phyloP scores from a whole-genome alignment of 2,113 vertebrate genomes.

The Mobula birostris region DNA sequence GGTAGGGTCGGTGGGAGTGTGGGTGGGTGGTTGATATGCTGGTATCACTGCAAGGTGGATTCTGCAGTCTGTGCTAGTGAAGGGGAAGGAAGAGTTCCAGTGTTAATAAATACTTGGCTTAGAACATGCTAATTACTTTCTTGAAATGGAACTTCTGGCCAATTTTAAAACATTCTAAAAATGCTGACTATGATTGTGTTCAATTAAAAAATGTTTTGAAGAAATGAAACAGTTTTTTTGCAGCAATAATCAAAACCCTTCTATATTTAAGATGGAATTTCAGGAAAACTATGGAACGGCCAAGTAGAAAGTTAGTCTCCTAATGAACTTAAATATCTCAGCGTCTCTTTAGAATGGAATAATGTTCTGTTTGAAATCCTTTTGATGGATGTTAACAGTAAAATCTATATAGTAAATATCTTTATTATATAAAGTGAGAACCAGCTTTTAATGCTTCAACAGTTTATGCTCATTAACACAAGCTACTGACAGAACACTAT shows the following conservation, averaged over 20 bases:
- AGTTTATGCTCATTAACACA: conserved; percentile 30
- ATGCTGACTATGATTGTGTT: neutral
- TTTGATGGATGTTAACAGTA: neutral
- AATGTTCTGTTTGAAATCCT: neutral
- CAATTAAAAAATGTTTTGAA: neutral
- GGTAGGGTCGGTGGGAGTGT: too few species aligned
- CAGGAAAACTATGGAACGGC: neutral
- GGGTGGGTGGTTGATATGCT: neutral
- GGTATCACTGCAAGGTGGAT: neutral
- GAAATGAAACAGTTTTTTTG: neutral
- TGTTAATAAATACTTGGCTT: neutral
- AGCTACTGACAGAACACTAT: conserved; percentile 31
- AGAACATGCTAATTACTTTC: neutral
- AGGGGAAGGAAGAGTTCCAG: neutral
- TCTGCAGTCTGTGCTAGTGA: neutral
- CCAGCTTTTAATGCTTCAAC: conserved; percentile 25
- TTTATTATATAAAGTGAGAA: conserved; percentile 1
- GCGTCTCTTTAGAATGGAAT: neutral
- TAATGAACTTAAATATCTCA: neutral
- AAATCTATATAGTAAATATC: conserved; percentile 11
- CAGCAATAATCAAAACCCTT: neutral
- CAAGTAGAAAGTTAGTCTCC: neutral
- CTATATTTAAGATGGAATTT: neutral
- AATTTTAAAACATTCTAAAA: neutral
- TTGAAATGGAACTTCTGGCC: neutral